Evolutionary conservation across 2,797 vertebrate species (phyloP).

Genomic region (Cuculus canorus): DNA sequence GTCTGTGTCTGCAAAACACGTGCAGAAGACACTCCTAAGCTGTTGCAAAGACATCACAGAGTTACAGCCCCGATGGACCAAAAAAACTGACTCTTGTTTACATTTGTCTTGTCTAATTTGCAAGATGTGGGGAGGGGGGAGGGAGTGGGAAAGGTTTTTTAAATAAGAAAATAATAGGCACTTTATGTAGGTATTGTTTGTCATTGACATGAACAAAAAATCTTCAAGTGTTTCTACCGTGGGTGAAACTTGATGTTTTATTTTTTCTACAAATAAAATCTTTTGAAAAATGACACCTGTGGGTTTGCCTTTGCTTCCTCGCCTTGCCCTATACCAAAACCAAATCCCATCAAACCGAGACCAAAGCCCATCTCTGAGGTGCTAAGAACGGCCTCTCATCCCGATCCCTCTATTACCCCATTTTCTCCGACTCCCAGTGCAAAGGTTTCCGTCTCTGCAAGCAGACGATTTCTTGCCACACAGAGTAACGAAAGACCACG

Average conservation of each 20-base stretch:
- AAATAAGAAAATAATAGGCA: constrained; percentile 65
- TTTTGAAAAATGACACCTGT: constrained; percentile 22
- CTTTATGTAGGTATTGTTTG: constrained; percentile 70
- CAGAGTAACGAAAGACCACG: background rate
- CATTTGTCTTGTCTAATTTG: constrained; percentile 67
- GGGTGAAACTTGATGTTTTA: constrained; percentile 67
- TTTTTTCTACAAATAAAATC: constrained; percentile 76
- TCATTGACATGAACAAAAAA: constrained; percentile 68
- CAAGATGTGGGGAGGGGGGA: constrained; percentile 22
- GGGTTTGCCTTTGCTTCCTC: background rate
- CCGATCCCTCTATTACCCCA: background rate
- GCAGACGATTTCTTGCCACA: background rate
- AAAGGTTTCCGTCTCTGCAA: constrained; percentile 49
- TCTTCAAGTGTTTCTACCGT: constrained; percentile 68
- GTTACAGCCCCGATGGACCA: constrained; percentile 29
- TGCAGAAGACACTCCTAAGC: constrained; percentile 17
- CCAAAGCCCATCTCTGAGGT: background rate
- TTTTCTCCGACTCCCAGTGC: constrained; percentile 14
- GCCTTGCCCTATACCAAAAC: accelerated
- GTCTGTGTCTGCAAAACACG: background rate
- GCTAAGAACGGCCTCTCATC: background rate
- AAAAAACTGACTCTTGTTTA: constrained; percentile 75
- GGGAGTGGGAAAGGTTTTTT: background rate
- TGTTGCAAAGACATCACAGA: constrained; percentile 27
- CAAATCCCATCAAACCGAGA: background rate